A percentile compares a stretch with the other conserved stretches of the same genome.
These are phyloP conservation scores for Ceyx cyanopectus DNA, from an alignment of 2,113 vertebrate genomes.

Conservation along the genomic window DNA sequence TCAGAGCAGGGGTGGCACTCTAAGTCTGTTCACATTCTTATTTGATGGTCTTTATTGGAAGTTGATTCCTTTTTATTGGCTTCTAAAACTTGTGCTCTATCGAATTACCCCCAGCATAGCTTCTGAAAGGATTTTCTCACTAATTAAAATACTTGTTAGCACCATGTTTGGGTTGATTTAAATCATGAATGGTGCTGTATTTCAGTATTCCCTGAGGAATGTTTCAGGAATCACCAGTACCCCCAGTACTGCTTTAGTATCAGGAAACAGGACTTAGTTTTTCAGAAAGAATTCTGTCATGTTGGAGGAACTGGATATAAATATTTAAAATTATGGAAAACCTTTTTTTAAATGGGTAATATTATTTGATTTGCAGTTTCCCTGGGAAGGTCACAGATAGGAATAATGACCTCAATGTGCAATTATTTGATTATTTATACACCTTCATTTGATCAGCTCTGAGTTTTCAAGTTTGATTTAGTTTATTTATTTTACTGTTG, in stretches of 20 bases:
- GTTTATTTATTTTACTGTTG: not conserved
- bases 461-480: not conserved
- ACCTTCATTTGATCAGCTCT: not conserved
- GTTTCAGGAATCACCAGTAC: slow-evolving; percentile 11
- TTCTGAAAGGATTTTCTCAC: slow-evolving; percentile 59
- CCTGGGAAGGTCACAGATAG: not conserved
- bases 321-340: not conserved
- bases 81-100: slow-evolving; percentile 65
- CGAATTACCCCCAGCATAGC: slow-evolving; percentile 43
- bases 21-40: not conserved
- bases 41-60: slow-evolving; percentile 63
- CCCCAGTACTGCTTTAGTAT: not conserved
- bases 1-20: slow-evolving; percentile 27
- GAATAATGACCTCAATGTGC: not conserved
- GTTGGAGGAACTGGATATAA: not conserved
- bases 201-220: slow-evolving; percentile 56
- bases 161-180: slow-evolving; percentile 59
- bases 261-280: slow-evolving; percentile 47
- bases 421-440: not conserved
- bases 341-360: slow-evolving; percentile 27
- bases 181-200: slow-evolving; percentile 43
- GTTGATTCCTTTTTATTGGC: slow-evolving; percentile 70
- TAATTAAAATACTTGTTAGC: slow-evolving; percentile 77
- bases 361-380: slow-evolving; percentile 16
- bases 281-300: not conserved